Base-by-base conservation (phyloP, 2,888 invertebrate species). In the Chaetoderma sp. region DNA sequence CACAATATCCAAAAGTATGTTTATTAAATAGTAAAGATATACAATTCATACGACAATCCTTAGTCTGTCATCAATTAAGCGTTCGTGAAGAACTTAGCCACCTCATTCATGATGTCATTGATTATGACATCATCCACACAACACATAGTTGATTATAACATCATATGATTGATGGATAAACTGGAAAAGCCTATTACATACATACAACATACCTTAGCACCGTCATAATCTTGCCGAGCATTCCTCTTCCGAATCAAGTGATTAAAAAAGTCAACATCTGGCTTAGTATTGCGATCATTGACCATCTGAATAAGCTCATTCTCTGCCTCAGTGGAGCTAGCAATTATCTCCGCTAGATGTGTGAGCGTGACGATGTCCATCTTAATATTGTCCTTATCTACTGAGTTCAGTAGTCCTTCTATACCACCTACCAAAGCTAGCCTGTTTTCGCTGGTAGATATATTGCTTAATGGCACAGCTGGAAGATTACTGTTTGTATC, bases 201-300 rank as follows among this genome's bases (percentile, higher is more conserved):
- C n/a, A n/a, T n/a, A n/a, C n/a, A n/a, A n/a, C n/a, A n/a, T n/a
- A 93, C 92, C 87, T 90, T 90, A 16, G 94, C 95, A 74, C 88
- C 89, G 58, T 90, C 88, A 83, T 91, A 92, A 82, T 93, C 92
- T 63, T 86, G 88, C 72, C 94, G 88, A 79, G 91, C 87, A 79
- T 91, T 91, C 64, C 94, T 90, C 82, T 91, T 93, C 79, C 93
- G 93, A 59, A 97, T 95, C 10, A 96, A 88, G 87, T 92, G 90
- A 85, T 96, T 96, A 80, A 91, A 95, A 84, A 96, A 94, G 82
- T 92, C 92, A 62, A 93, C 90, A 86, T 96, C 95, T 1, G 92
- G 89, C 75, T 89, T 89, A 87, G 86, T 66, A 87, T 67, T 59
- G 25, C 65, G 18, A 1, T 54, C 86, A 63, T 90, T 89, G 86